phyloP scores from a whole-genome alignment of 1,140 invertebrate genomes.

The Brachionus paranguensis region DNA sequence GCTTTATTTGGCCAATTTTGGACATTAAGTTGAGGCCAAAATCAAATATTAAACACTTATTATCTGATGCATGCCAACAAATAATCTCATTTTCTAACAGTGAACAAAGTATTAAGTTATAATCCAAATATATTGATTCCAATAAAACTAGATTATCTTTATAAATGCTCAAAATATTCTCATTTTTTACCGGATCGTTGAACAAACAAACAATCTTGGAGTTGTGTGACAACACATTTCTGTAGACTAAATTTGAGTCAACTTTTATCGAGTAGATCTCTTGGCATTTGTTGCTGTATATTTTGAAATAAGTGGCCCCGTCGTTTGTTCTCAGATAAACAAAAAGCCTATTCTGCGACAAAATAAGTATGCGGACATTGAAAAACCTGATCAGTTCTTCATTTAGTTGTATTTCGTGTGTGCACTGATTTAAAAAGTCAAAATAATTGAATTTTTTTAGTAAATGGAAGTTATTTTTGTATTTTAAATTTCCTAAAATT shows the following conservation, averaged over 20 bases:
- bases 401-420: neutral
- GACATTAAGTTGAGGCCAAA: neutral
- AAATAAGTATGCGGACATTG: neutral
- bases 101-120: neutral
- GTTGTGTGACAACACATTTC: neutral
- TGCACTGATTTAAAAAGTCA: constrained; percentile 12
- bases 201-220: constrained; percentile 9
- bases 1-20: neutral
- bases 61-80: constrained; percentile 7
- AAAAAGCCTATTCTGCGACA: neutral
- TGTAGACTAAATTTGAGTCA: neutral
- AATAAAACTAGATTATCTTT: neutral
- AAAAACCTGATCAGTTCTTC: neutral
- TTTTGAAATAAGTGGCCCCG: neutral
- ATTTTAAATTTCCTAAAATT: neutral
- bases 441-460: constrained; percentile 33
- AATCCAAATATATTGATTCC: neutral
- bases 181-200: neutral
- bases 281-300: constrained; percentile 13
- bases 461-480: neutral
- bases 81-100: constrained; percentile 2
- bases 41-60: constrained; percentile 7
- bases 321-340: neutral
- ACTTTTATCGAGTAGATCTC: neutral
- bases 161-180: constrained; percentile 27